Evolutionary conservation across 2,797 vertebrate genomes (phyloP), one percentile per base, ranked within the genome.

Genomic region (Megaceryle alcyon): DNA sequence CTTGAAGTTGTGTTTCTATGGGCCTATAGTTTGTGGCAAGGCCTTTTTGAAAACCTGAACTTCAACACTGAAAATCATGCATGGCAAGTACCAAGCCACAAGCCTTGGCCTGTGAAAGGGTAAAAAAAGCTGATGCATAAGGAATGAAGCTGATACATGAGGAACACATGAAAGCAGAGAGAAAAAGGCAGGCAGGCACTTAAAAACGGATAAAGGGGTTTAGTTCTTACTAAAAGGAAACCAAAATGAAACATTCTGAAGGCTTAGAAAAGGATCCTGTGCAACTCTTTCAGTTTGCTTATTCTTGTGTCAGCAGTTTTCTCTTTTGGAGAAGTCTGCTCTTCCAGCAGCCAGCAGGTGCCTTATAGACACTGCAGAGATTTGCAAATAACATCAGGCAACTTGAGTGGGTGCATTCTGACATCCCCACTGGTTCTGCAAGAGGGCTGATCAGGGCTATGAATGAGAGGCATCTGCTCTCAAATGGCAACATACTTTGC

Each of bases 301-400:
- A 22, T 48, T 80, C 48, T 70, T 80, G 35, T 57, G 86, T 94
- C 83, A 94, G 77, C 91, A 81, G 23, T 83, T 91, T 86, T 88
- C 37, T 60, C 54, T 68, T 82, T 63, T 91, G 51, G 72, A 89
- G 79, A 75, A 9, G 8, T 75, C 65, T 95, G 48, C 49, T 77
- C 66, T 73, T 91, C 48, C 49, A 84, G 35, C 75, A 89, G 84
- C 48, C 84, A 76, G 91, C 81, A 88, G 61, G 48, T 75, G 35
- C 54, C 79, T 82, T 87, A 87, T 22, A 87, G 76, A 68, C 61
- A 29, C 9, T 53, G 82, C 64, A 69, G 79, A 68, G n/a, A 78
- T 60, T 33, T 51, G 33, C 68, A 78, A 86, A 87, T 44, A 43
- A 56, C 17, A 10, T 31, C 26, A 31, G 69, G 73, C 29, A 37